Percentiles rank a stretch among this genome's conserved stretches.
Evolutionary conservation across 2,113 vertebrate genomes (phyloP).

Genomic region (Tinamus guttatus): DNA sequence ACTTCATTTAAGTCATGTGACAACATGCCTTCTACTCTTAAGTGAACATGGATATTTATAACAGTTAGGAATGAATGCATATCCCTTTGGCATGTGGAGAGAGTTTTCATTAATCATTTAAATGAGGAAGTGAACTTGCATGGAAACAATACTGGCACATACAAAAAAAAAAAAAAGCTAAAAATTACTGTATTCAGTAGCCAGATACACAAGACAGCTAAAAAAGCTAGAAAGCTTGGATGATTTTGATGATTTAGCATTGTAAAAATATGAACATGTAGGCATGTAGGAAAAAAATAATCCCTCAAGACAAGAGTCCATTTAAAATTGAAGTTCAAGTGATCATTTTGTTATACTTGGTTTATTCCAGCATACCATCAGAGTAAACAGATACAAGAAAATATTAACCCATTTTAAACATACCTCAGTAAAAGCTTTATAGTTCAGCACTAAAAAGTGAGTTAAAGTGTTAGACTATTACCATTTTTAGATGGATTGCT

Average conservation of each 20-base stretch:
- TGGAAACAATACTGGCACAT: background rate
- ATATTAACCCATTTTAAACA: background rate
- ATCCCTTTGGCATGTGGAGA: background rate
- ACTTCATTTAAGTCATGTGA: background rate
- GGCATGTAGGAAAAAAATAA: background rate
- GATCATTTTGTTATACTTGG: background rate
- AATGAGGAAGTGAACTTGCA: background rate
- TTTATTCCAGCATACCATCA: background rate
- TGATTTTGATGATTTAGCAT: background rate
- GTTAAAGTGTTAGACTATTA: background rate
- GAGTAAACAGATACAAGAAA: background rate
- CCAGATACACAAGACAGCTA: background rate
- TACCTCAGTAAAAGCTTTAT: background rate
- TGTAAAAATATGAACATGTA: background rate
- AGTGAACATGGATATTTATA: background rate
- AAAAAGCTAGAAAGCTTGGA: background rate
- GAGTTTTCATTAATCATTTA: background rate
- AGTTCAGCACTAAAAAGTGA: fast-evolving
- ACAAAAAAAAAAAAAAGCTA: background rate
- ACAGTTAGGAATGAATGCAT: background rate
- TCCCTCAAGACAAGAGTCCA: background rate
- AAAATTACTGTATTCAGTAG: background rate
- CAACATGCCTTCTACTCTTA: fast-evolving
- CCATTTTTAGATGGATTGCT: background rate
- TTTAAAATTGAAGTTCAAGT: background rate